phyloP scores from a whole-genome alignment of 1,140 invertebrate genomes.

The Saccostrea echinata region DNA sequence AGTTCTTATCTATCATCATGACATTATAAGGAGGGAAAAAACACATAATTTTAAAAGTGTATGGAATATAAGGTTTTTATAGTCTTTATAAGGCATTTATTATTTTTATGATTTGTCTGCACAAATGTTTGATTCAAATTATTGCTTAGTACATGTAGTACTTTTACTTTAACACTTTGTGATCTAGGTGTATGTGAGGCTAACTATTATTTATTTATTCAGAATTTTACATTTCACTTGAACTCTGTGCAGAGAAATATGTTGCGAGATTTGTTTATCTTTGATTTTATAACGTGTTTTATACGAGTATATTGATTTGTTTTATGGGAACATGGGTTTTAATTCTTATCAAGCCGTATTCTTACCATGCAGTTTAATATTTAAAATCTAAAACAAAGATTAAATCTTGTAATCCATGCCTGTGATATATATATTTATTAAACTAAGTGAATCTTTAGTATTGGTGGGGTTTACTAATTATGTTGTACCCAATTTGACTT shows the following conservation, averaged over 20 bases:
- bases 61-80: too few species aligned
- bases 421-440: too few species aligned
- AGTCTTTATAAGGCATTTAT: neutral
- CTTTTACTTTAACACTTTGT: slow-evolving; percentile 8
- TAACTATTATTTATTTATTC: neutral
- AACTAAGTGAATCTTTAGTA: too few species aligned
- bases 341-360: neutral
- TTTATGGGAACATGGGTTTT: neutral
- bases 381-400: too few species aligned
- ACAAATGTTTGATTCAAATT: slow-evolving; percentile 25
- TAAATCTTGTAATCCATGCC: too few species aligned
- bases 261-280: neutral
- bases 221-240: neutral
- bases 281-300: neutral
- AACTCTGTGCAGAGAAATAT: neutral
- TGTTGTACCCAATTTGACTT: neutral
- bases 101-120: neutral
- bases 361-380: neutral
- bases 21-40: too few species aligned
- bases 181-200: neutral
- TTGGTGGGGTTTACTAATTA: too few species aligned
- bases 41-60: too few species aligned
- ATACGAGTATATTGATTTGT: neutral
- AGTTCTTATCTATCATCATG: too few species aligned
- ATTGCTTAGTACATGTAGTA: neutral